Evolutionary conservation across 2,797 vertebrate species (phyloP).

Genomic region (Falco novaeseelandiae): DNA sequence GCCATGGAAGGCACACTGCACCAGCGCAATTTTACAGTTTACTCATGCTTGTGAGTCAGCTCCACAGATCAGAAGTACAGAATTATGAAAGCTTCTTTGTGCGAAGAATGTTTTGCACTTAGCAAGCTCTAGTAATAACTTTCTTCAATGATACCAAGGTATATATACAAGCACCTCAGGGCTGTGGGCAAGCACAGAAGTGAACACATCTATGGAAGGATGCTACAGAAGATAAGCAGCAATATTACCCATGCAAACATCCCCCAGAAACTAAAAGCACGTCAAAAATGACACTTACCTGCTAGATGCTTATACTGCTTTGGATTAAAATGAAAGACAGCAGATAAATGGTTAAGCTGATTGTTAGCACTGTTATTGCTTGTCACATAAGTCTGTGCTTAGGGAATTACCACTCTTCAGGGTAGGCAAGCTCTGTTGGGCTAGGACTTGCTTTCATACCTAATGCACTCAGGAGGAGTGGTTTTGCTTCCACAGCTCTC

Average conservation of each 20-base stretch:
- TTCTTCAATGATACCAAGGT: background rate
- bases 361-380: background rate
- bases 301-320: background rate
- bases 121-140: background rate
- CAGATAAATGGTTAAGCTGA: background rate
- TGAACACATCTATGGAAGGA: background rate
- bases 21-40: background rate
- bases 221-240: background rate
- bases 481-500: background rate
- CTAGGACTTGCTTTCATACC: background rate
- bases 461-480: background rate
- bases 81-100: background rate
- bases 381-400: background rate
- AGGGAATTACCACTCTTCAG: background rate
- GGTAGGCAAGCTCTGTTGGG: background rate
- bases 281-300: background rate
- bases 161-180: background rate
- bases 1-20: background rate
- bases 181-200: background rate
- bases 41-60: background rate
- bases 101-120: background rate
- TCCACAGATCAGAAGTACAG: background rate
- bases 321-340: background rate
- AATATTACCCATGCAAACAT: too few species aligned
- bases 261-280: background rate